Percentiles rank a stretch among this genome's conserved stretches.
These are phyloP conservation scores for Holothuria glaberrima DNA, from an alignment of 35 echinoderm and acorn worm species.

Conservation along the genomic window DNA sequence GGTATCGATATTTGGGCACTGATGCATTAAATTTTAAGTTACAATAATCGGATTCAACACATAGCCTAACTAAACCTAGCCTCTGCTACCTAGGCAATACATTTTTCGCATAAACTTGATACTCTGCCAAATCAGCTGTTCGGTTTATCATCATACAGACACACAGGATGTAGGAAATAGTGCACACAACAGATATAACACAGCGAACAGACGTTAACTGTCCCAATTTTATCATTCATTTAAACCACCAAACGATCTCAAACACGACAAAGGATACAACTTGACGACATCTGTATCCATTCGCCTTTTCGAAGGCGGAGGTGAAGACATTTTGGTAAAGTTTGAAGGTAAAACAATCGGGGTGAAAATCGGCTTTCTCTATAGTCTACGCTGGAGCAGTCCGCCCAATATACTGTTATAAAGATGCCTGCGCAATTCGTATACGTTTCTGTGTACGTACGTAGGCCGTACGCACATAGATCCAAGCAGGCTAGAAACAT, in stretches of 20 bases:
- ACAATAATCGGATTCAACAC: background rate
- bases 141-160: background rate
- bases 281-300: conserved; percentile 88
- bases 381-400: background rate
- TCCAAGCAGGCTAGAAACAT: background rate
- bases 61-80: background rate
- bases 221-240: background rate
- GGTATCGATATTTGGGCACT: too few relatives aligned
- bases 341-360: conserved; percentile 37
- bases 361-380: conserved; percentile 21
- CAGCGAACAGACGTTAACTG: background rate
- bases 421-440: conserved; percentile 32
- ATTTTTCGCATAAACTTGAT: background rate
- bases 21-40: too few relatives aligned
- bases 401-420: background rate
- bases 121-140: conserved; percentile 57
- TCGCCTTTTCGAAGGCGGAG: conserved; percentile 84
- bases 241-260: background rate
- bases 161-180: conserved; percentile 19
- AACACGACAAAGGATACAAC: conserved; percentile 82
- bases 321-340: conserved; percentile 88
- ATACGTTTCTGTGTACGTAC: background rate
- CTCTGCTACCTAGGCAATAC: too few relatives aligned
- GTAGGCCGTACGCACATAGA: conserved; percentile 36
- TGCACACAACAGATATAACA: background rate